Percentiles rank a stretch among this genome's conserved stretches.
These are phyloP conservation scores for Leptinotarsa lineolata DNA, from an alignment of 1,140 invertebrate species.

Conservation along the genomic window DNA sequence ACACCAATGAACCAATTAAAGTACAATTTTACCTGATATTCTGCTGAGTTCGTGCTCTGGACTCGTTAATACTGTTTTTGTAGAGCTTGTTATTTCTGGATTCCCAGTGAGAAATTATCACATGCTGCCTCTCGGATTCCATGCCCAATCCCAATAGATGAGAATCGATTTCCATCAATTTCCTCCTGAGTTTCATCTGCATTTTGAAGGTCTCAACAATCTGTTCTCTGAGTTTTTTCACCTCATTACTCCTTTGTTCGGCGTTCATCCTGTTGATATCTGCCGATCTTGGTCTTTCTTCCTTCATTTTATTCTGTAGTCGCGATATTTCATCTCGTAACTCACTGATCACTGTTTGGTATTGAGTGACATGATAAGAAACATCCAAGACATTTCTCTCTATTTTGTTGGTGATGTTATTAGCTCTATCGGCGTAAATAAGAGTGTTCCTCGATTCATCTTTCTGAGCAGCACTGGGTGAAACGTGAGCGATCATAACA, in stretches of 20 bases:
- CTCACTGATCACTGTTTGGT: slow-evolving; percentile 80
- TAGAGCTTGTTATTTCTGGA: slow-evolving; percentile 77
- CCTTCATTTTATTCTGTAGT: slow-evolving; percentile 78
- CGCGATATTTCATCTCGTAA: slow-evolving; percentile 81
- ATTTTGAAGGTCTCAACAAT: slow-evolving; percentile 87
- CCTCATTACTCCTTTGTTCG: slow-evolving; percentile 60
- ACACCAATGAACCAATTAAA: too few species aligned
- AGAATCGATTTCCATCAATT: slow-evolving; percentile 85
- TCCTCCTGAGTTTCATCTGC: slow-evolving; percentile 83
- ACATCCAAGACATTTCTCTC: slow-evolving; percentile 80
- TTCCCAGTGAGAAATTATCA: slow-evolving; percentile 86
- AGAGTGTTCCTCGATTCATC: slow-evolving; percentile 88
- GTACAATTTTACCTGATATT: slow-evolving; percentile 59
- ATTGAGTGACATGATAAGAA: slow-evolving; percentile 81
- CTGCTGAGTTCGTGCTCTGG: slow-evolving; percentile 63
- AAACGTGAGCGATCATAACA: slow-evolving; percentile 96
- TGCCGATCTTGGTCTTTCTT: slow-evolving; percentile 64
- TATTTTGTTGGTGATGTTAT: slow-evolving; percentile 82
- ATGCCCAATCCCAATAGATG: slow-evolving; percentile 80
- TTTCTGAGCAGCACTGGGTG: slow-evolving; percentile 74
- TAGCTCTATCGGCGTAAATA: slow-evolving; percentile 90
- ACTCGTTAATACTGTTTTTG: slow-evolving; percentile 61
- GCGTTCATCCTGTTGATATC: slow-evolving; percentile 48
- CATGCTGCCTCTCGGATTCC: slow-evolving; percentile 83
- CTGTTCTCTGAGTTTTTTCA: slow-evolving; percentile 78